phyloP scores from a whole-genome alignment of 2,797 vertebrate genomes.

The Pipistrellus nathusii region DNA sequence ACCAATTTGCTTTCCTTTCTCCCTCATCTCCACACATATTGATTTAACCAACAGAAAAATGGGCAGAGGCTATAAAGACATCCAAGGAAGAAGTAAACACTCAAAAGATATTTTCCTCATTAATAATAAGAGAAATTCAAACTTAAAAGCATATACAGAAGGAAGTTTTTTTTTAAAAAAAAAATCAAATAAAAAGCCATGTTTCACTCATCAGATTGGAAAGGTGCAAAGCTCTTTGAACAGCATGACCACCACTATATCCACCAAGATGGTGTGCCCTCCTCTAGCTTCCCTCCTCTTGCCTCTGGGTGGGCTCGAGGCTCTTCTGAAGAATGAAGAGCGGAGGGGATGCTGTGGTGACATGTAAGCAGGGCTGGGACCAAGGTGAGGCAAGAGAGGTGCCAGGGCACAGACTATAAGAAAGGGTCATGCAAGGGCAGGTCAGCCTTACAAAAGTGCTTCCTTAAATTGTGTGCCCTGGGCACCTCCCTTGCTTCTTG shows the following conservation, averaged over 20 bases:
- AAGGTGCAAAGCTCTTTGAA: not conserved
- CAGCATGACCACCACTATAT: not conserved
- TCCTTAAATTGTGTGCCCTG: not conserved
- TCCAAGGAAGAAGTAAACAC: not conserved
- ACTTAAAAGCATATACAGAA: constrained; percentile 22
- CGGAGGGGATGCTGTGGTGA: not conserved
- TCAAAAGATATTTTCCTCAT: not conserved
- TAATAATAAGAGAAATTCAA: not conserved
- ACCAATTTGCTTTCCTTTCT: not conserved
- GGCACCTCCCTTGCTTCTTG: not conserved
- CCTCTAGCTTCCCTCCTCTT: not conserved
- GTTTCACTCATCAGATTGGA: not conserved
- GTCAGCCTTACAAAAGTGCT: not conserved
- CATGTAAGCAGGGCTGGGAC: not conserved
- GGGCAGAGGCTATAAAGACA: not conserved
- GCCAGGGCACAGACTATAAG: not conserved
- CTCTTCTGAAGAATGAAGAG: not conserved
- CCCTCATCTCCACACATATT: no score
- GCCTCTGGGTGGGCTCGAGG: not conserved
- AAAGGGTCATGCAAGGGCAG: not conserved
- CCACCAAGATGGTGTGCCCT: not conserved
- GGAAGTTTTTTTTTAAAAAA: not conserved
- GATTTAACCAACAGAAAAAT: not conserved
- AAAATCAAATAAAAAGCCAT: not conserved
- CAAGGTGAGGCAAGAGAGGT: not conserved